Evolutionary conservation across 2,113 vertebrate species (phyloP), one percentile per base, ranked within the genome.

Genomic region (Ondatra zibethicus): DNA sequence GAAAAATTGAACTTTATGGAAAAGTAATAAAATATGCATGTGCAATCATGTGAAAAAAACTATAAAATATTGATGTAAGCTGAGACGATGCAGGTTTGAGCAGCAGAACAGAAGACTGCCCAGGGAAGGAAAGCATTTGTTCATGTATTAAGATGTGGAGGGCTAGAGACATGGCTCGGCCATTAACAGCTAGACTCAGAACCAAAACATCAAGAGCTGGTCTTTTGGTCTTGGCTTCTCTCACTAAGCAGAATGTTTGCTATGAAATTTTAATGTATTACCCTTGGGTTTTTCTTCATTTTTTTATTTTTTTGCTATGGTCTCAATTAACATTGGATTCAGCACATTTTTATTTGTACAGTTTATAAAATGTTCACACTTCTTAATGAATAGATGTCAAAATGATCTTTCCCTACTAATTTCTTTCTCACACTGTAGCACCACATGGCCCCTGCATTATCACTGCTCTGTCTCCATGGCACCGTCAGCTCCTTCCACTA

Each of bases 21-120:
- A 94, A 94, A 90, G 77, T 88, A 77, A 97, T 96, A 89, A 96
- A 97, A 96, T 94, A 96, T 94, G 86, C 39, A 91, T 88, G 50
- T 50, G 80, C 17, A 82, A 84, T 10, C 55, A n/a, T 33, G 52
- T 96, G 25, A 88, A 96, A 93, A 94, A 84, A 92, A 84, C 10
- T 92, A 55, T 92, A 89, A 96, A 95, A 95, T 91, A 96, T 47
- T 95, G 85, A 95, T 94, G 47, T 88, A 78, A 91, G 58, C 47
- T 42, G 75, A 95, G 73, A 91, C 47, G 55, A 58, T 66, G 93
- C 19, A 81, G 92, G 87, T 55, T 92, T 78, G 45, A 66, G 82
- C 55, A 65, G 42, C 39, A 88, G 61, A 88, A 92, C 21, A 75
- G 80, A 65, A 92, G 52, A 82, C 47, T 82, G 66, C 21, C 36